phyloP scores from a whole-genome alignment of 2,888 invertebrate genomes.

The Seira sanloemensis region DNA sequence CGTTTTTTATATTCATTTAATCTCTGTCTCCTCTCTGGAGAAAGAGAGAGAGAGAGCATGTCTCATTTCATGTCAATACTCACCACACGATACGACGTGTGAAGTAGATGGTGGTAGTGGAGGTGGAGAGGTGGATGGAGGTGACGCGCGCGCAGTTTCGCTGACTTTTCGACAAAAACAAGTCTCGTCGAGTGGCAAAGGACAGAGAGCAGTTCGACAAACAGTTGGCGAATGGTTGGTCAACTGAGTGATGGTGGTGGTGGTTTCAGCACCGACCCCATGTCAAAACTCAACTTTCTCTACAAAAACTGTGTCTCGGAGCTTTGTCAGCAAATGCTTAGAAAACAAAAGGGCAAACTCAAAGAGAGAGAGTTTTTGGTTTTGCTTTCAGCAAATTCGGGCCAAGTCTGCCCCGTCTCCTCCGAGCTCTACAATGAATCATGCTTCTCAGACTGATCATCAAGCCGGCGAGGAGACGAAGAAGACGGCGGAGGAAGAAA shows the following conservation, averaged over 20 bases:
- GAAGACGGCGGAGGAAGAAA: slow-evolving; percentile 51
- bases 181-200: background rate
- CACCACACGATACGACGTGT: background rate
- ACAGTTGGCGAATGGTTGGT: background rate
- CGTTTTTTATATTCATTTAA: background rate
- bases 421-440: slow-evolving; percentile 13
- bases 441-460: slow-evolving; percentile 13
- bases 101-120: background rate
- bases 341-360: slow-evolving; percentile 14
- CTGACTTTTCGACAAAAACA: background rate
- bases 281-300: background rate
- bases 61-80: background rate
- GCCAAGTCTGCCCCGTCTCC: slow-evolving; percentile 44
- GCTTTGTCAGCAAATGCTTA: background rate
- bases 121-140: slow-evolving; percentile 2
- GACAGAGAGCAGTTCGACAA: background rate
- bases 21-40: background rate
- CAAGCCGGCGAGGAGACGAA: slow-evolving; percentile 48
- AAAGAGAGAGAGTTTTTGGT: slow-evolving; percentile 2
- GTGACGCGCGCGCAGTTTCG: background rate
- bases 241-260: background rate
- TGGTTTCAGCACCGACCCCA: slow-evolving; percentile 4
- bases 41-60: background rate
- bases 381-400: slow-evolving; percentile 26
- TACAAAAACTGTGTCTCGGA: background rate